Evolutionary conservation across 92 coral and sea anemone species (phyloP), one percentile per base, ranked within the genome.

Genomic region (Blastomussa wellsi): DNA sequence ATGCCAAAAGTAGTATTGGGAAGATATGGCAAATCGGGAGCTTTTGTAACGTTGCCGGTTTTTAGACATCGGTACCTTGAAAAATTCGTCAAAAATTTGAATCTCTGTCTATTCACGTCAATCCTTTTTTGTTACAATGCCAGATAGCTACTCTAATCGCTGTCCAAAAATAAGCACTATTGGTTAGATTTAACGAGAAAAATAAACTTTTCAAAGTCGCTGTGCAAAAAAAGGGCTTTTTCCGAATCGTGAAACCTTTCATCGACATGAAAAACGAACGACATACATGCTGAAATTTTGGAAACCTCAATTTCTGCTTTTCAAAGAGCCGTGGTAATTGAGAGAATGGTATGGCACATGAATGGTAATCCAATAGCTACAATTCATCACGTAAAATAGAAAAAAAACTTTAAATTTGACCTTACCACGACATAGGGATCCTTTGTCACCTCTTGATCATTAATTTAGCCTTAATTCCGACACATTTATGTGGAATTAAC

Each of bases 11-110:
- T 33, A 55, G 1, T 2, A 17, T 77, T 77, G 55, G 69, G 81
- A 55, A 77, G 28, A 0, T 55, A 77, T 55, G 81, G 81, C 82
- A 78, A 78, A 78, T 36, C 0, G 82, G 71, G 82, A 33, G 0
- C 82, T 78, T 78, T 78, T 57, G 52, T 55, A 78, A 78, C 82
- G 17, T 16, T 36, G 52, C 19, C 53, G 71, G 51, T 24, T 38
- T 78, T 78, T 78, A 78, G 82, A 78, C 51, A 78, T 16, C 6
- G 70, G 49, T 78, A 78, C 29, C 82, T 75, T 35, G 17, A 72
- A 71, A 77, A 57, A 77, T 52, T 31, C 69, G 32, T 19, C 0
- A 77, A 77, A 77, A 77, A 52, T 52, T 77, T 33, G 47, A 55
- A 55, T 29, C 31, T 29, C 14, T 13, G 0, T 32, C 14, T 13